A percentile compares a stretch with the other conserved stretches of the same genome.
Evolutionary conservation across 92 coral and sea anemone genomes (phyloP).

Genomic region (Parazoanthus atlanticus): DNA sequence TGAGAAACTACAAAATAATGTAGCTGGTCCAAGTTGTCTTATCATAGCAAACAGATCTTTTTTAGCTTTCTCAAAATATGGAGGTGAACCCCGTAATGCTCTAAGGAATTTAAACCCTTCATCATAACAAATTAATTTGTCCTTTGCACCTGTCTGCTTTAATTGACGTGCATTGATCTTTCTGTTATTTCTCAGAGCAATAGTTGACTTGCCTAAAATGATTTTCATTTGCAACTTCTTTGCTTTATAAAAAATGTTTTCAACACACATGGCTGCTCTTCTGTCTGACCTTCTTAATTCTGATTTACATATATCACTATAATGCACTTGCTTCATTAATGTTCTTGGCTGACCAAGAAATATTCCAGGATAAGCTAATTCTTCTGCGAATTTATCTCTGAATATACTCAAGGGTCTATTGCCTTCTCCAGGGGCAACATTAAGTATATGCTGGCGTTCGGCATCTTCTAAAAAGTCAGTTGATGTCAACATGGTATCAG

Average conservation of each 20-base stretch:
- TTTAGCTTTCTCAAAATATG: slow-evolving; percentile 39
- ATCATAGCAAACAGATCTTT: slow-evolving; percentile 74
- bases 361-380: slow-evolving; percentile 41
- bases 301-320: too few species aligned
- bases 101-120: slow-evolving; percentile 54
- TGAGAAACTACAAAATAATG: slow-evolving; percentile 54
- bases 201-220: slow-evolving; percentile 55
- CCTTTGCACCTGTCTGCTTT: slow-evolving; percentile 59
- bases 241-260: slow-evolving; percentile 56
- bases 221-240: slow-evolving; percentile 77
- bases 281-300: too few species aligned
- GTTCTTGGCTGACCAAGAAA: too few species aligned
- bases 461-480: slow-evolving; percentile 70
- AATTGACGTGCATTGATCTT: slow-evolving; percentile 61
- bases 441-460: slow-evolving; percentile 64
- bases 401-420: slow-evolving; percentile 68
- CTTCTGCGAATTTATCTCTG: slow-evolving; percentile 69
- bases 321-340: too few species aligned
- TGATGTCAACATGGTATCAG: slow-evolving; percentile 53
- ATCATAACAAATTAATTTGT: slow-evolving; percentile 55
- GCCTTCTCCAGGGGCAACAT: slow-evolving; percentile 76
- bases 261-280: slow-evolving; percentile 61
- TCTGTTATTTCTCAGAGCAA: slow-evolving; percentile 49
- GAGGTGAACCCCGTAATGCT: slow-evolving; percentile 77
- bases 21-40: slow-evolving; percentile 36